Percentiles rank a stretch among this genome's conserved stretches.
Evolutionary conservation across 2,888 invertebrate species (phyloP).

Genomic region (Drosophila meridionalis): DNA sequence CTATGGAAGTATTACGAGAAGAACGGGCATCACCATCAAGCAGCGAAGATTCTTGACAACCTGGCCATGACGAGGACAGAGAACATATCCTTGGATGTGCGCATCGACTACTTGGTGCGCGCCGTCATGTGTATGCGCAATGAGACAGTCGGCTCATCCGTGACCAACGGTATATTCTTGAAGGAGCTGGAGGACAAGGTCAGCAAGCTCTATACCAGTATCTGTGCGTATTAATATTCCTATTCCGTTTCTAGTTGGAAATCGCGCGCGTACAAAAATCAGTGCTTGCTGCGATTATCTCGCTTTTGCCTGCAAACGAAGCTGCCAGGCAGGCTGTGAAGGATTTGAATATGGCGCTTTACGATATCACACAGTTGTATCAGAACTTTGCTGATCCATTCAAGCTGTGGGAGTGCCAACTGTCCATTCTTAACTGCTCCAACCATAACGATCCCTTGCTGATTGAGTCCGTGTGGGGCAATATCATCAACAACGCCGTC

Average conservation of each 20-base stretch:
- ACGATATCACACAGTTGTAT: constrained; percentile 96
- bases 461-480: constrained; percentile 96
- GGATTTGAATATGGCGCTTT: constrained; percentile 91
- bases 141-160: constrained; percentile 90
- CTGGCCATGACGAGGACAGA: constrained; percentile 90
- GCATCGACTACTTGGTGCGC: constrained; percentile 95
- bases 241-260: constrained; percentile 86
- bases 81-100: constrained; percentile 90
- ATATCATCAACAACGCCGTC: constrained; percentile 87
- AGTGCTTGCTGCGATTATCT: constrained; percentile 88
- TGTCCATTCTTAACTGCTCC: constrained; percentile 97
- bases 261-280: constrained; percentile 93
- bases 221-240: not conserved
- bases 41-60: constrained; percentile 95
- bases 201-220: not conserved
- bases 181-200: constrained; percentile 96
- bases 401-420: constrained; percentile 95
- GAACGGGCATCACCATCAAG: constrained; percentile 95
- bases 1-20: constrained; percentile 98
- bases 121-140: constrained; percentile 98
- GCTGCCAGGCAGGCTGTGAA: constrained; percentile 88
- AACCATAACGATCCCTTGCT: constrained; percentile 95
- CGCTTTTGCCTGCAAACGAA: constrained; percentile 85
- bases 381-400: constrained; percentile 96
- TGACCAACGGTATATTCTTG: constrained; percentile 91